A percentile compares a stretch with the other conserved stretches of the same genome.
Conservation (phyloP, 2,113 vertebrate species). For the Sialia sialis region DNA sequence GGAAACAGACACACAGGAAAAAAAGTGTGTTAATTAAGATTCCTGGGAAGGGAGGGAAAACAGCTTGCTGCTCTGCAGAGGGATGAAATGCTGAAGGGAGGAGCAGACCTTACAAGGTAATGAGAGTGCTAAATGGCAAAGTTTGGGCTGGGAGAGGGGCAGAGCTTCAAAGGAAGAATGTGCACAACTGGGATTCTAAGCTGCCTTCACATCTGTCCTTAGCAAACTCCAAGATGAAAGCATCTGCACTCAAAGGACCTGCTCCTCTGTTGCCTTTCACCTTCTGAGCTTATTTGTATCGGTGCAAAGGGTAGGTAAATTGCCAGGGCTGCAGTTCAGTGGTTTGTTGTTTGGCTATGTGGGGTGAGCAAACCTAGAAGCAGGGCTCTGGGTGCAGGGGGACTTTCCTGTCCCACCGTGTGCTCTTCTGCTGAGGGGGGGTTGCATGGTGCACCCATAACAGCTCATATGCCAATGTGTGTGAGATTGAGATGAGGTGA, state of each 20-base stretch:
- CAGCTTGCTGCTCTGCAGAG: not conserved
- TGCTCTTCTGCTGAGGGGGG: not conserved
- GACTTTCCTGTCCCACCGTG: not conserved
- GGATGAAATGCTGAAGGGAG: constrained; percentile 10
- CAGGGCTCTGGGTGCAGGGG: not conserved
- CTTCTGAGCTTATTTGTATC: constrained; percentile 38
- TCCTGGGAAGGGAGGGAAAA: constrained; percentile 46
- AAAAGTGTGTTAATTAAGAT: constrained; percentile 34
- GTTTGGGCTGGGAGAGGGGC: constrained; percentile 6
- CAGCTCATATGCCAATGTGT: accelerated
- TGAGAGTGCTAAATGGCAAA: not conserved
- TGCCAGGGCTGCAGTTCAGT: not conserved
- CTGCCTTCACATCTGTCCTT: constrained; percentile 22
- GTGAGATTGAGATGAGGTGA: accelerated
- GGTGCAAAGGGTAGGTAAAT: constrained; percentile 8
- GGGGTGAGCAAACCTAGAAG: not conserved
- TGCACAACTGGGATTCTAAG: not conserved
- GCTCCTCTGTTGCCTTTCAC: constrained; percentile 41
- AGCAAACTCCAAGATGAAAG: constrained; percentile 43
- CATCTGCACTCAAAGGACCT: constrained; percentile 27
- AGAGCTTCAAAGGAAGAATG: constrained; percentile 56
- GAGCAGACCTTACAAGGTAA: constrained; percentile 15
- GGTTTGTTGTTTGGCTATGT: not conserved
- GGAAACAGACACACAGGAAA: not conserved
- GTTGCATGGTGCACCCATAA: not conserved